Conservation (phyloP, 2,113 vertebrate species). For the Erythrolamprus reginae region DNA sequence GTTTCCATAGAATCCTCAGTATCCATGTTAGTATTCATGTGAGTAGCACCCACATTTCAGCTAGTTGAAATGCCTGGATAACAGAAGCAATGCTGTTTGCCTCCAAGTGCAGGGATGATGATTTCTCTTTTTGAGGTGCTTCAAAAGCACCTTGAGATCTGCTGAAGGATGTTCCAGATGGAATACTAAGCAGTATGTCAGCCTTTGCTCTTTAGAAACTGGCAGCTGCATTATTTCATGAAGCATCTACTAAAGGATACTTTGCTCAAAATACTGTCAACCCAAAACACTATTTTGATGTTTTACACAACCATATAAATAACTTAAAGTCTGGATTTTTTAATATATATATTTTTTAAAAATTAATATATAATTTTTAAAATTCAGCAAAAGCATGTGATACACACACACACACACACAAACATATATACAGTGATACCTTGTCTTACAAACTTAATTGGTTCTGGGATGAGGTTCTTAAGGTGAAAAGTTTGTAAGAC, state of each 20-base stretch:
- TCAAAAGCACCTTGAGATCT: background rate
- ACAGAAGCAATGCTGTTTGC: background rate
- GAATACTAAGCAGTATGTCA: background rate
- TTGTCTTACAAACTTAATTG: no score
- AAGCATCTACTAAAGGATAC: background rate
- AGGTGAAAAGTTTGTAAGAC: no score
- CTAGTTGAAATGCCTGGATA: background rate
- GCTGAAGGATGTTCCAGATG: background rate
- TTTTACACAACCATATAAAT: background rate
- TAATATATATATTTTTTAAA: no score
- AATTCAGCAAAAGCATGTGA: no score
- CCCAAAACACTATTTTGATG: background rate
- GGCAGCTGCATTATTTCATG: background rate
- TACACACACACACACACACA: no score
- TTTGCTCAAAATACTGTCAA: background rate
- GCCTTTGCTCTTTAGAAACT: background rate
- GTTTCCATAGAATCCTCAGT: background rate
- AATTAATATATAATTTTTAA: no score
- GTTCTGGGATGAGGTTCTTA: no score
- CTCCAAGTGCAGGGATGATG: background rate
- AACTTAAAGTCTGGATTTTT: background rate
- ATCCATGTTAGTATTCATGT: background rate
- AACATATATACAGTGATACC: no score
- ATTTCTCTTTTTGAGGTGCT: background rate
- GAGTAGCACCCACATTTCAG: background rate